Base-by-base conservation (phyloP, 2,113 vertebrate species). In the Anoura caudifer region DNA sequence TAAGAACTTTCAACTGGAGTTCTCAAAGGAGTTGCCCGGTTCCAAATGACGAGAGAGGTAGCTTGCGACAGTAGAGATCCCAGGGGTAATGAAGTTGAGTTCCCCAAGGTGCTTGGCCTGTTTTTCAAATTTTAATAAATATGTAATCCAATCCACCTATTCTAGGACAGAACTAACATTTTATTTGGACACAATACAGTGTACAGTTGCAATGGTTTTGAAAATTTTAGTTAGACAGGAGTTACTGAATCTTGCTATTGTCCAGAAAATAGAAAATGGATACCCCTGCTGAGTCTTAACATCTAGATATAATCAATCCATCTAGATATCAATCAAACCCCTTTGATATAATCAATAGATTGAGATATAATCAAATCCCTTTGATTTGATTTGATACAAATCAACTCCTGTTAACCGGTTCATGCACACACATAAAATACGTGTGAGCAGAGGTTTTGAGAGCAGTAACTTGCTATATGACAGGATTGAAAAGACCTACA, bases 141-240 rank as follows among this genome's bases (percentile, higher is more conserved):
- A 79, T 45, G 89, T 84, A 96, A 97, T 88, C 56, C 72, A 93
- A 96, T 94, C 94, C 43, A 26, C 73, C 82, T 80, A 75, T 79
- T 94, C 79, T 88, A 96, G 63, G 95, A 96, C 86, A 96, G 94
- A 97, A 76, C 81, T 93, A 96, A 96, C 91, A 96, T 96, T 97
- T 98, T 95, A 89, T 97, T 96, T 97, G 93, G 95, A 95, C 93
- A 72, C 61, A 88, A 65, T 85, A 94, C 85, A 93, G 82, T 28
- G 33, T 94, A 96, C 47, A 82, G 17, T 94, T 96, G 85, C 69
- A 89, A 41, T 56, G 41, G 77, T 67, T 96, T 94, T 81, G 81
- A 92, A 90, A 82, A 38, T 85, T 90, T 95, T 67, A 59, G 85
- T 94, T 70, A 94, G 72, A 75, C 52, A 76, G 28, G 90, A 96